These are phyloP conservation scores for Nothocercus nigrocapillus DNA, from an alignment of 2,113 vertebrate species.

Conservation along the genomic window DNA sequence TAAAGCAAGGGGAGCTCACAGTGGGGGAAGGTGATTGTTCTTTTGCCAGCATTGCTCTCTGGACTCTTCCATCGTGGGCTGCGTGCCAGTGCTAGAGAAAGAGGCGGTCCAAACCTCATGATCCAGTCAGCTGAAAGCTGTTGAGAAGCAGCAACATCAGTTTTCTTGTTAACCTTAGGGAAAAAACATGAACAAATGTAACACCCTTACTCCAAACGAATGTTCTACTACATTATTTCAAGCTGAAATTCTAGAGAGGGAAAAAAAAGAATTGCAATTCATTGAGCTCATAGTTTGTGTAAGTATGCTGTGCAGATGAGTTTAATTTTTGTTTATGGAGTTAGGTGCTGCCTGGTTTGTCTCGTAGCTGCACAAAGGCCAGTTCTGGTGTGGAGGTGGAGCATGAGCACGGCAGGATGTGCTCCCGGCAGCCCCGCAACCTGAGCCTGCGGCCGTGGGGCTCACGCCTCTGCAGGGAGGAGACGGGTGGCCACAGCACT, in stretches of 20 bases:
- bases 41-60: neutral
- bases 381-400: fast-evolving
- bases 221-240: neutral
- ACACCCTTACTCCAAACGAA: neutral
- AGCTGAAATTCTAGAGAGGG: neutral
- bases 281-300: neutral
- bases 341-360: neutral
- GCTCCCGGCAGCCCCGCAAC: neutral
- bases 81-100: neutral
- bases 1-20: neutral
- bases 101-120: fast-evolving
- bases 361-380: fast-evolving
- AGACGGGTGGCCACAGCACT: neutral
- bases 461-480: neutral
- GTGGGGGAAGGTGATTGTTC: neutral
- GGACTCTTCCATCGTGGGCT: fast-evolving
- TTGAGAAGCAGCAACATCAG: neutral
- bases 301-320: too few species aligned
- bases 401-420: neutral
- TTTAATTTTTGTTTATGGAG: neutral
- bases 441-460: neutral
- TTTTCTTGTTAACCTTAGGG: neutral
- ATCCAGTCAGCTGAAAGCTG: neutral
- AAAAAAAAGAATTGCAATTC: neutral
- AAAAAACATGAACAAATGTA: neutral